A percentile compares a stretch with the other conserved stretches of the same genome.
These are phyloP conservation scores for Tetramorium bicarinatum DNA, from an alignment of 2,888 invertebrate species.

Conservation along the genomic window DNA sequence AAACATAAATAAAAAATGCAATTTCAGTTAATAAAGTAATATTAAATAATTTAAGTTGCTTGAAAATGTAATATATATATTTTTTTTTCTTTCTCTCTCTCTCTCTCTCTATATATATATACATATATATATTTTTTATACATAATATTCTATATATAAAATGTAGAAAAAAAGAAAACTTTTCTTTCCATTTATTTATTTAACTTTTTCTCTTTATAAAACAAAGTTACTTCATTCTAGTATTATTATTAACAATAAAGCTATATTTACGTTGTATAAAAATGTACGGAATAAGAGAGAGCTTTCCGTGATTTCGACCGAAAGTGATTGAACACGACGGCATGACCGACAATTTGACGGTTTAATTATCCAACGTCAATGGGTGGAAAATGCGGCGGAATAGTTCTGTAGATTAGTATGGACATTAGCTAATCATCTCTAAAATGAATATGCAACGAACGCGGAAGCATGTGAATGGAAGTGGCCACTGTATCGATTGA, in stretches of 20 bases:
- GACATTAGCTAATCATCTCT: constrained; percentile 61
- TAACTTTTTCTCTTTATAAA: not conserved
- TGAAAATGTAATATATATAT: too few species aligned
- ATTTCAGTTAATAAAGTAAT: too few species aligned
- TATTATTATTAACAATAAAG: not conserved
- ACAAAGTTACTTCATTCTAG: not conserved
- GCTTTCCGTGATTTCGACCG: not conserved
- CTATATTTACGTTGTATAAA: not conserved
- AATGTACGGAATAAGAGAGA: not conserved
- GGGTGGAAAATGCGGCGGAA: not conserved
- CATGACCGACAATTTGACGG: not conserved
- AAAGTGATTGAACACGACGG: not conserved
- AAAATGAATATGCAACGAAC: constrained; percentile 64
- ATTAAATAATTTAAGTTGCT: too few species aligned
- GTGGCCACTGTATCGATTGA: constrained; percentile 63
- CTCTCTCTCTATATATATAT: too few species aligned
- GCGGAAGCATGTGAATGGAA: constrained; percentile 26
- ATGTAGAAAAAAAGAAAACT: not conserved
- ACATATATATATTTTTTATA: too few species aligned
- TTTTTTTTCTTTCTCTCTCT: too few species aligned
- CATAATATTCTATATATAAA: not conserved
- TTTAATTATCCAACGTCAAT: not conserved
- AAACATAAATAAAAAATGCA: too few species aligned
- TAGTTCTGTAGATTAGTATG: constrained; percentile 19
- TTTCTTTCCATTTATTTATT: not conserved